Percentiles rank a stretch among this genome's conserved stretches.
Evolutionary conservation across 2,113 vertebrate species (phyloP).

Genomic region (Chauna torquata): DNA sequence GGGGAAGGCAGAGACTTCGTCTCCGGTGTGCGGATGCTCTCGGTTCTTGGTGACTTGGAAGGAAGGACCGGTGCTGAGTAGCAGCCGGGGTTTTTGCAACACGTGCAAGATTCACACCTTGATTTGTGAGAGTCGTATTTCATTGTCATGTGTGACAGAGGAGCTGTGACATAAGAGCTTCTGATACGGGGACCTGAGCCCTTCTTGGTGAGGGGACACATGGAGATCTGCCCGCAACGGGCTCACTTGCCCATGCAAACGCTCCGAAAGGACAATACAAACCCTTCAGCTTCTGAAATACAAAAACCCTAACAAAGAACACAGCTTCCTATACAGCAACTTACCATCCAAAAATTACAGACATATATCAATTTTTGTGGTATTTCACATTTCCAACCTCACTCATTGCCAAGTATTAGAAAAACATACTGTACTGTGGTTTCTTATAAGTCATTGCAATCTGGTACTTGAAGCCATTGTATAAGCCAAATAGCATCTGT

Average conservation of each 20-base stretch:
- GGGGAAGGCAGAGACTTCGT: not conserved
- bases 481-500: slow-evolving; percentile 50
- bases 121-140: not conserved
- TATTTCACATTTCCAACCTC: not conserved
- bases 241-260: not conserved
- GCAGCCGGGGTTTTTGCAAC: not conserved
- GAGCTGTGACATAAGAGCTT: not conserved
- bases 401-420: not conserved
- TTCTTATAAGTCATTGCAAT: slow-evolving; percentile 21
- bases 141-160: not conserved
- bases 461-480: slow-evolving; percentile 1
- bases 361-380: not conserved
- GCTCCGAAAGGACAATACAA: not conserved
- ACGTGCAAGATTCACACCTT: not conserved
- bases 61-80: not conserved
- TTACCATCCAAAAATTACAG: not conserved
- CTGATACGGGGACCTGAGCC: not conserved
- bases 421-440: slow-evolving; percentile 35
- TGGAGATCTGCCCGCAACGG: not conserved
- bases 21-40: not conserved
- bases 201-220: not conserved
- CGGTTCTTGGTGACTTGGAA: not conserved
- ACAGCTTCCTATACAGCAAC: not conserved
- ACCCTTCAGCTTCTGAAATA: not conserved
- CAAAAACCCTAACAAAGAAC: not conserved